Evolutionary conservation across 1,140 invertebrate genomes (phyloP), one percentile per base, ranked within the genome.

Genomic region (Drosophila persimilis): DNA sequence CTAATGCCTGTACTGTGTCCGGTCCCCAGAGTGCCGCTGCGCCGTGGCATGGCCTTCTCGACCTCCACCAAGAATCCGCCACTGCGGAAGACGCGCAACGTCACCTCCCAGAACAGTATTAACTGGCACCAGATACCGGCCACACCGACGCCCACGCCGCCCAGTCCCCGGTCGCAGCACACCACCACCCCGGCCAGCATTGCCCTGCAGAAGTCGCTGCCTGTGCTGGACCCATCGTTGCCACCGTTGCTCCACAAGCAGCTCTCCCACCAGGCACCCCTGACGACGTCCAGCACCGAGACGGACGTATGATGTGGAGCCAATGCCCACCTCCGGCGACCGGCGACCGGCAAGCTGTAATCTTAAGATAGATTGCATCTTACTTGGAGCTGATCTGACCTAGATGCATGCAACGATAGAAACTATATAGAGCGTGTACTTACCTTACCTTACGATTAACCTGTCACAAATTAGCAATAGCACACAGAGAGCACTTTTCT

Each of bases 21-120:
- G 59, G 70, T 43, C 62, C 69, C 73, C 71, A 91, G 91, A 83
- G 94, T 94, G 17, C 94, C 94, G 51, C 91, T 96, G 41, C 92
- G 94, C 69, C 92, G 95, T 56, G 94, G 94, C 20, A 93, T 95
- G 71, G 95, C 95, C 31, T 93, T 96, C 55, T 91, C 91, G 55
- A 89, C 85, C 45, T 90, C 91, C 41, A 94, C 94, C 9, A 94
- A 95, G 65, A 96, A 96, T 91, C 95, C 95, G 50, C 95, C 95
- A 4, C 91, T 96, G 62, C 92, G 95, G 56, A 96, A 96, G 91
- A 95, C 94, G 11, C 92, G 95, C 52, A 91, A 91, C 41, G 90
- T 91, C 15, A 91, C 89, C 26, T 91, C 91, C 64, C 93, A 95
- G 74, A 91, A 89, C 70, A 91, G 91, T 81, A 81, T 91, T 77